Conservation (phyloP, 2,797 vertebrate species). For the Acanthiza pusilla region DNA sequence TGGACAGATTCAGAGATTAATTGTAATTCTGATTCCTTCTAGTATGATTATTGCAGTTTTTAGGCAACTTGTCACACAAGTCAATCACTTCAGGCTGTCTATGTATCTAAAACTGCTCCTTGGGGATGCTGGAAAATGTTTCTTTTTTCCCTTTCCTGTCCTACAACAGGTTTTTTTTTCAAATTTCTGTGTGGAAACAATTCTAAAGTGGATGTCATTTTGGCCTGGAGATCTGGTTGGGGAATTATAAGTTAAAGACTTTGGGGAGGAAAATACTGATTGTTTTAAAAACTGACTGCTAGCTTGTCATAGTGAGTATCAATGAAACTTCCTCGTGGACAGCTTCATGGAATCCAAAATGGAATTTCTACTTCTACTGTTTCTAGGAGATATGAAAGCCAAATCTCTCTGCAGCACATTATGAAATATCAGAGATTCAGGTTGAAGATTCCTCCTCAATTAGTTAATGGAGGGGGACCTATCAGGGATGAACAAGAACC, state of each 20-base stretch:
- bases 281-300: not conserved
- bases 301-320: not conserved
- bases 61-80: not conserved
- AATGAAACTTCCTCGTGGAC: not conserved
- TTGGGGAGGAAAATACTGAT: not conserved
- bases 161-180: not conserved
- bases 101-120: not conserved
- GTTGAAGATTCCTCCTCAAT: not conserved
- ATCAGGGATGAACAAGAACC: not conserved
- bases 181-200: slow-evolving; percentile 22
- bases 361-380: not conserved
- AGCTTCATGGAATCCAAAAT: not conserved
- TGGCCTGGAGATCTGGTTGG: not conserved
- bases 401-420: not conserved
- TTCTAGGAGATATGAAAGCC: not conserved
- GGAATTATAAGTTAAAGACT: not conserved
- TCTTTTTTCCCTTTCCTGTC: slow-evolving; percentile 16
- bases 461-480: not conserved
- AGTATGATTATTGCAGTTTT: not conserved
- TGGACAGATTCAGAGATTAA: not conserved
- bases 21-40: not conserved
- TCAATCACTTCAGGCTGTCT: not conserved
- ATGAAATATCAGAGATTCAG: not conserved
- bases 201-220: slow-evolving; percentile 19
- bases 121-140: not conserved